phyloP scores from a whole-genome alignment of 2,797 vertebrate species.

The Artibeus lituratus region DNA sequence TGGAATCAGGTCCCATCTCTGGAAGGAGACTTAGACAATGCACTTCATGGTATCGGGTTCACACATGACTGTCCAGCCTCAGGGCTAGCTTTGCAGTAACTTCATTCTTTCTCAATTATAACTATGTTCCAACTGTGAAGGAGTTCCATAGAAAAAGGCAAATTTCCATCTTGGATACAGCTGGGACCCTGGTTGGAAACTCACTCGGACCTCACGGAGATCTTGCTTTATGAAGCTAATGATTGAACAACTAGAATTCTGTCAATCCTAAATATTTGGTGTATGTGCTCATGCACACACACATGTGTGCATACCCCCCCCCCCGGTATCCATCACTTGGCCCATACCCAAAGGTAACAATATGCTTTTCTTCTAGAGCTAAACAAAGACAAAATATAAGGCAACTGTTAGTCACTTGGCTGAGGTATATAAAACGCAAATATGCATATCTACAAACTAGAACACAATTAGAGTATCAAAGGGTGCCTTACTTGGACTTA shows the following conservation, averaged over 20 bases:
- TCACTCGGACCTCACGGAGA: not conserved
- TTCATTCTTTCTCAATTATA: not conserved
- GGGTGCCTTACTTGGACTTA: not conserved
- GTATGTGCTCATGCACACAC: not conserved
- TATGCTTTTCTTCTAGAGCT: not conserved
- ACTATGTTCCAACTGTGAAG: not conserved
- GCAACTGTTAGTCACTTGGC: not conserved
- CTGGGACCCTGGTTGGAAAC: not conserved
- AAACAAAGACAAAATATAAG: not conserved
- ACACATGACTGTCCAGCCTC: not conserved
- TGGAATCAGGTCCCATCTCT: not conserved
- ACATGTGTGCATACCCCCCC: fast-evolving
- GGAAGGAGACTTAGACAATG: not conserved
- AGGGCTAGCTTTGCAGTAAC: not conserved
- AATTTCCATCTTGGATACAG: not conserved
- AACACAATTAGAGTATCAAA: not conserved
- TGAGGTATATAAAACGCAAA: not conserved
- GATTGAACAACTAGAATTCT: not conserved
- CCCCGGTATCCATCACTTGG: not conserved
- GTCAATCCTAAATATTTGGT: not conserved
- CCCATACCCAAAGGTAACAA: not conserved
- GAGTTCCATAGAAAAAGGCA: not conserved
- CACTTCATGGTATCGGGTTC: not conserved
- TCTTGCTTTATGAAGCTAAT: not conserved
- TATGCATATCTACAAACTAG: not conserved